Evolutionary conservation across 2,113 vertebrate species (phyloP), one percentile per base, ranked within the genome.

Genomic region (Pleuronectes platessa): DNA sequence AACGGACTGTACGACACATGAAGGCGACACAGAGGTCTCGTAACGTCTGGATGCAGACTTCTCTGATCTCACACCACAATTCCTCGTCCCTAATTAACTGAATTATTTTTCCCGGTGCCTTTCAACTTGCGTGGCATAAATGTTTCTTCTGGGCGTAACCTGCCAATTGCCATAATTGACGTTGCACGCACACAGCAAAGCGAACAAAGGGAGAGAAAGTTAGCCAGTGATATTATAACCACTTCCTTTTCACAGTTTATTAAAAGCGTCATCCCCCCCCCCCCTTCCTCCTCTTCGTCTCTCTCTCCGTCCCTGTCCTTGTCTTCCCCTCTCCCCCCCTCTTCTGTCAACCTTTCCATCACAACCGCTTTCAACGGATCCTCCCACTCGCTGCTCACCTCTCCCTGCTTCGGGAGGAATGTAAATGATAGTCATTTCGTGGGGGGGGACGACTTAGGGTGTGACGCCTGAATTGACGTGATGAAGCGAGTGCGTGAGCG

Each of bases 401-500:
- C 87, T 58, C 42, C 71, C 76, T 71, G 40, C 72, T 53, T 78
- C 4, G 1, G 17, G 17, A 76, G 79, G 86, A 88, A 85, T 87
- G 83, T 73, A 86, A 88, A 90, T 85, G 81, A 88, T 74, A 82
- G 83, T 80, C 81, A 71, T 68, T 68, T 86, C 4, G 21, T 24
- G 26, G 26, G 26, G 31, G 31, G 31, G 31, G 71, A n/a, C 68
- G 77, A 76, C 42, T 73, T 55, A 20, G 78, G 81, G 71, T 84
- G 86, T 86, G 86, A 86, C 20, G 1, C 37, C 78, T 84, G 81
- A 74, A 81, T 88, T 76, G 65, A 69, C 62, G 61, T 65, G 71
- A 85, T 76, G 59, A 54, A 54, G 69, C 55, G 40, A 51, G 70
- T 45, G 62, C 14, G 58, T 23, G 59, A 61, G 47, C 13, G 21